Percentiles rank a stretch among this genome's conserved stretches.
Evolutionary conservation across 37 sponge, comb jelly and placozoan species (phyloP).

Genomic region (Oopsacas minuta): DNA sequence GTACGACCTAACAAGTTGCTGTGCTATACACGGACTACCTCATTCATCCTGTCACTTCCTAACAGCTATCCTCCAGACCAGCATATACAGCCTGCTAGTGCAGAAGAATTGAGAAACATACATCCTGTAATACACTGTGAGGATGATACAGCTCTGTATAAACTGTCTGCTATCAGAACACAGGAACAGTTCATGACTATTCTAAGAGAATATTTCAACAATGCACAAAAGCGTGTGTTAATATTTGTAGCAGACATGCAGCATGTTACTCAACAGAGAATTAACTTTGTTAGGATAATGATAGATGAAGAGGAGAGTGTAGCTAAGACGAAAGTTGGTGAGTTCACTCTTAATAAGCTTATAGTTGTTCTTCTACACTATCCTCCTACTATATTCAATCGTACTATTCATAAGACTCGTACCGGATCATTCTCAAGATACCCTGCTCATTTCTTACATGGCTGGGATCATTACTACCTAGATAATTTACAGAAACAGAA

Average conservation of each 20-base stretch:
- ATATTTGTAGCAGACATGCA: constrained; percentile 44
- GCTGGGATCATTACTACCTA: constrained; percentile 72
- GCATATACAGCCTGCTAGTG: neutral
- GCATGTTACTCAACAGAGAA: constrained; percentile 32
- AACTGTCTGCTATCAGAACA: constrained; percentile 14
- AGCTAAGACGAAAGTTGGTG: neutral
- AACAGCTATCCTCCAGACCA: constrained; percentile 26
- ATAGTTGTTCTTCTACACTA: constrained; percentile 74
- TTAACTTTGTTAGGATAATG: constrained; percentile 61
- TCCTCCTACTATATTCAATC: constrained; percentile 43
- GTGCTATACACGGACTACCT: constrained; percentile 69
- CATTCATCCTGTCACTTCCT: constrained; percentile 61
- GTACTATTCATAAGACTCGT: neutral
- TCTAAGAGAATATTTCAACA: neutral
- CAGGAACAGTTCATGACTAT: constrained; percentile 19
- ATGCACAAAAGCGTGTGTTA: neutral
- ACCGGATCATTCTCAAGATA: constrained; percentile 39
- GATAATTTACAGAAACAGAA: constrained; percentile 28
- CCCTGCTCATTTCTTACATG: constrained; percentile 67
- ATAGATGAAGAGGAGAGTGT: constrained; percentile 59
- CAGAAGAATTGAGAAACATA: neutral
- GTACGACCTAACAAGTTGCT: constrained; percentile 46
- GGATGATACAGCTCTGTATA: neutral
- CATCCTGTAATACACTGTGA: neutral
- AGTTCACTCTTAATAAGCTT: constrained; percentile 27